Base-by-base conservation (phyloP, 2,888 invertebrate species). In the Yponomeuta cagnagella region DNA sequence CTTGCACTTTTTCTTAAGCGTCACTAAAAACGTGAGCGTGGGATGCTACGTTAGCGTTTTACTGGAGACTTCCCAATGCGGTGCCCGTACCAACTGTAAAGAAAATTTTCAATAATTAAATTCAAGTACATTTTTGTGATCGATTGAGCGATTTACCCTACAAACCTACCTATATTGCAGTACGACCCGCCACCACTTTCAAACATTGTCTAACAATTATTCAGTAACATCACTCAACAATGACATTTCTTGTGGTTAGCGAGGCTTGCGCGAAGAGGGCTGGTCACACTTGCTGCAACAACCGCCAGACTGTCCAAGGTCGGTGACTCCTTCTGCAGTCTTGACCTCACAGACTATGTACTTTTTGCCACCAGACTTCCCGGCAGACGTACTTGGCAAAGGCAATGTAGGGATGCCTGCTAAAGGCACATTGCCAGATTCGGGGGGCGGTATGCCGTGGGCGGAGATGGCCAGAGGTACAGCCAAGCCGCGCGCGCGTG, bases 291-390 rank as follows among this genome's bases (percentile, higher is more conserved):
- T 89, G 90, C 90, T 89, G 77, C 89, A 89, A 58, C 52, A 58
- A 79, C 86, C 86, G 73, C 81, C 84, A 69, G 77, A 75, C 74
- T 79, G 80, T 71, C 81, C 80, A 63, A 78, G 64, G 8, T 81
- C 74, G 52, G 76, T 76, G 58, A 89, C 82, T 68, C 87, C 87
- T 74, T 90, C 6, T 43, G 43, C 43, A 43, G 43, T 43, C 43
- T 43, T 90, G 63, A 91, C 78, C 79, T 92, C 91, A 74, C 92
- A 92, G 68, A 92, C 89, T 65, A 91, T 91, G 74, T 93, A 93
- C 75, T 84, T 80, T 75, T 88, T 90, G 74, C 88, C 87, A 43
- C 81, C 69, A 43, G 52, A 63, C 10, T 70, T 74, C 63, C 83
- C 79, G 31, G 80, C 76, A 43, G 79, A 75, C 15, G 78, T 72